A percentile compares a stretch with the other conserved stretches of the same genome.
phyloP scores from a whole-genome alignment of 2,113 vertebrate genomes.

The Morone chrysops region DNA sequence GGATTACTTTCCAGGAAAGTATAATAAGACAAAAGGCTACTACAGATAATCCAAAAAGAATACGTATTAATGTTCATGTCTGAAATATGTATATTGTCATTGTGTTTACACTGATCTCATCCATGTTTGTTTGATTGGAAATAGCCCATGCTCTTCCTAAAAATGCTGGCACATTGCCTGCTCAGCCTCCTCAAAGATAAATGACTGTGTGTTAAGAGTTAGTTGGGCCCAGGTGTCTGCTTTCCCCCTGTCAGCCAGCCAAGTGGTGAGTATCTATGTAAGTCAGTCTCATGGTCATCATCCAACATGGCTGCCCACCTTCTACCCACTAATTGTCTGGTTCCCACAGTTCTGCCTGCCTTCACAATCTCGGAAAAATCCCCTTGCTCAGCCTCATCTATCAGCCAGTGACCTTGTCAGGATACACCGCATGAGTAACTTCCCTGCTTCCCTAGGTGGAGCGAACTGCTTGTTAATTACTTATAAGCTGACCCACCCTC shows the following conservation, averaged over 20 bases:
- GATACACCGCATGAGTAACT: conserved; percentile 75
- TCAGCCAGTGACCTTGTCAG: conserved; percentile 84
- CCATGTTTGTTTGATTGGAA: conserved; percentile 42
- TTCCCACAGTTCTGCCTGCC: conserved; percentile 82
- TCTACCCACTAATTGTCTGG: conserved; percentile 76
- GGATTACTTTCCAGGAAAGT: too few species aligned
- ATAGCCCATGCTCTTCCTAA: conserved; percentile 54
- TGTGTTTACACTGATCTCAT: conserved; percentile 35
- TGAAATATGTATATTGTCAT: neutral
- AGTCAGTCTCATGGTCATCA: conserved; percentile 74
- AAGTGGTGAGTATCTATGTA: conserved; percentile 76
- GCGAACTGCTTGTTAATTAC: conserved; percentile 79
- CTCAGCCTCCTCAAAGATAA: conserved; percentile 74
- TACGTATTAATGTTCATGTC: neutral
- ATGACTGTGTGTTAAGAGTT: conserved; percentile 69
- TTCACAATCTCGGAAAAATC: conserved; percentile 77
- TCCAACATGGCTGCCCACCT: conserved; percentile 78
- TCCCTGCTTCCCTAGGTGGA: conserved; percentile 69
- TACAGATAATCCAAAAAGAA: neutral
- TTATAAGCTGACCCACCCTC: conserved; percentile 59
- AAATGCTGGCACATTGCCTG: conserved; percentile 66
- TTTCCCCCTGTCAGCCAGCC: conserved; percentile 70
- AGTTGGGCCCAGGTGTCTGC: conserved; percentile 72
- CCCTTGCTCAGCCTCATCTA: conserved; percentile 80
- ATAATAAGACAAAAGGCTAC: neutral